phyloP scores from a whole-genome alignment of 2,888 invertebrate genomes.

The Slavum lentiscoides region DNA sequence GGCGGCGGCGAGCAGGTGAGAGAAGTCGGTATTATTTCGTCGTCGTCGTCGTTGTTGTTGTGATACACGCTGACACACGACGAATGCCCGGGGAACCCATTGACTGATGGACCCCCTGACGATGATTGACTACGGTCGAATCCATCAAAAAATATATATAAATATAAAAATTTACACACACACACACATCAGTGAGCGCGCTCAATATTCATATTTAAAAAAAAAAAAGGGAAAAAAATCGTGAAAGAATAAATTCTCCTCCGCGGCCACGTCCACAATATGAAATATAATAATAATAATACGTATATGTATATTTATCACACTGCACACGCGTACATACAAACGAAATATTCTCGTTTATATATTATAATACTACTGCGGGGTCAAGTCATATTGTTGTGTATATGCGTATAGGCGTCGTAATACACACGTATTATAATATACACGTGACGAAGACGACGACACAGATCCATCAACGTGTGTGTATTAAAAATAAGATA shows the following conservation, averaged over 20 bases:
- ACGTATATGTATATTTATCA: not conserved
- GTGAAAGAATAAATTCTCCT: too few relatives aligned
- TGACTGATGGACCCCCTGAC: slow-evolving; percentile 49
- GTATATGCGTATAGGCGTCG: not conserved
- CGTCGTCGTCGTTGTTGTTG: slow-evolving; percentile 45
- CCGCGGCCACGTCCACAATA: slow-evolving; percentile 17
- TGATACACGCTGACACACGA: slow-evolving; percentile 47
- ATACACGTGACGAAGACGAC: slow-evolving; percentile 7
- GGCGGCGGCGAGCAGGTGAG: slow-evolving; percentile 25
- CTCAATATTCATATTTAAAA: slow-evolving; percentile 1
- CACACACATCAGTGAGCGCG: not conserved
- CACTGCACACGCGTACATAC: not conserved
- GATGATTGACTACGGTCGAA: slow-evolving; percentile 50
- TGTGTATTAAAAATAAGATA: too few relatives aligned
- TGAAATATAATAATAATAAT: slow-evolving; percentile 19
- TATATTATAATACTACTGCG: too few relatives aligned
- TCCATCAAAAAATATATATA: slow-evolving; percentile 32
- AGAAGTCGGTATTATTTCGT: slow-evolving; percentile 43
- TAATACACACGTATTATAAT: too few relatives aligned
- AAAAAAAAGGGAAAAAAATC: slow-evolving; percentile 18
- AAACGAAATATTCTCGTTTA: too few relatives aligned
- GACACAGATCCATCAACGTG: slow-evolving; percentile 41
- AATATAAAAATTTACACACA: slow-evolving; percentile 10
- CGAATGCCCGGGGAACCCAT: slow-evolving; percentile 26
- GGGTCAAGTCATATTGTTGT: not conserved